Evolutionary conservation across 2,888 invertebrate species (phyloP), one percentile per base, ranked within the genome.

Genomic region (Onchidella celtica): DNA sequence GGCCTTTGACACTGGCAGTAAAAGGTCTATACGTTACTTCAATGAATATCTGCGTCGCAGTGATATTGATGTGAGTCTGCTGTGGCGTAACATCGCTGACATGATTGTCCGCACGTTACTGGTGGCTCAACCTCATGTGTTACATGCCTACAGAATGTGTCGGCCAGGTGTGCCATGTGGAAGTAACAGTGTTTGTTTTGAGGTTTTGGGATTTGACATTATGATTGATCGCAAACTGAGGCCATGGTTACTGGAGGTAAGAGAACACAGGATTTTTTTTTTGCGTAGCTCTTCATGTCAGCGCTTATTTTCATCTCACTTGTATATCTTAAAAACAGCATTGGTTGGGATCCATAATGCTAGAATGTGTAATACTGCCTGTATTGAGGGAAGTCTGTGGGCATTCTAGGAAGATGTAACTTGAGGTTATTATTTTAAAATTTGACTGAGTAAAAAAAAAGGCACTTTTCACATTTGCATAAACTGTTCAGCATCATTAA

Each of bases 201-300:
- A 93, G 85, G 88, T 93, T 79, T 90, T 93, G 1, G 93, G 93
- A 40, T 93, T 93, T 87, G 93, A 93, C 83, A 90, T 93, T 75
- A 87, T 93, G 79, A 87, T 93, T 66, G 93, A 93, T 85, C 84
- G 90, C 36, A 92, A 93, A 76, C 86, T 93, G 66, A 87, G 89
- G 69, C 93, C 93, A 14, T 93, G 93, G 93, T 83, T 93, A n/a
- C 83, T 93, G 32, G 93, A 93, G 90, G 93, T 79, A 59, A 36
- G 57, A 17, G 40, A 34, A n/a, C 36, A 24, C 3, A 55, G 57
- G 21, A n/a, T n/a, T n/a, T n/a, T n/a, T n/a, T n/a, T n/a, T n/a
- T n/a, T n/a, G n/a, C n/a, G n/a, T n/a, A n/a, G n/a, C n/a, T n/a
- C n/a, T n/a, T n/a, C n/a, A n/a, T n/a, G n/a, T n/a, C n/a, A n/a